Evolutionary conservation across 2,888 invertebrate species (phyloP).

Genomic region (Yponomeuta cagnagella): DNA sequence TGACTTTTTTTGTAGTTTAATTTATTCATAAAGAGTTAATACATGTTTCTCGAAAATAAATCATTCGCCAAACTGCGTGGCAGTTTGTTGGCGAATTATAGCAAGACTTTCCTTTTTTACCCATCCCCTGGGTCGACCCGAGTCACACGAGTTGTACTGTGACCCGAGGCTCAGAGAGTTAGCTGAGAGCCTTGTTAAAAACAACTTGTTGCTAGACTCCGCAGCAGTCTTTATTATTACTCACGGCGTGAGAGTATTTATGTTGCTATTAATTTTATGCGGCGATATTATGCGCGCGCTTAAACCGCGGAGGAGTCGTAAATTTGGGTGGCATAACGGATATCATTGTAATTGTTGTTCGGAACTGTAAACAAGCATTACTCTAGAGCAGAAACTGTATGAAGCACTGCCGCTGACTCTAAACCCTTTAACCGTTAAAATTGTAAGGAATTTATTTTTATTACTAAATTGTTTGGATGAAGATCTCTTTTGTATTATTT

Average conservation of each 20-base stretch:
- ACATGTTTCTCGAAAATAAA: too few relatives aligned
- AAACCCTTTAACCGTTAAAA: too few relatives aligned
- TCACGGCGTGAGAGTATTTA: not conserved
- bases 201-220: not conserved
- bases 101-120: too few relatives aligned
- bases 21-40: too few relatives aligned
- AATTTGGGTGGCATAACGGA: not conserved
- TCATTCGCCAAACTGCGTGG: too few relatives aligned
- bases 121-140: not conserved
- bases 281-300: not conserved
- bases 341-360: not conserved
- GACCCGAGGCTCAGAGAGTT: not conserved
- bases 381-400: too few relatives aligned
- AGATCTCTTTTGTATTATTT: too few relatives aligned
- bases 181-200: not conserved
- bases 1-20: too few relatives aligned
- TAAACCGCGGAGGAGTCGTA: not conserved
- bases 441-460: too few relatives aligned
- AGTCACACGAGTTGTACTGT: not conserved
- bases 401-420: too few relatives aligned
- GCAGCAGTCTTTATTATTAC: not conserved
- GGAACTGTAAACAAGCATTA: not conserved
- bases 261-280: constrained; percentile 8
- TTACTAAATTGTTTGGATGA: too few relatives aligned
- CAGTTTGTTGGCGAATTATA: too few relatives aligned